Base-by-base conservation (phyloP, 1,140 invertebrate genomes). In the Penaeus japonicus region DNA sequence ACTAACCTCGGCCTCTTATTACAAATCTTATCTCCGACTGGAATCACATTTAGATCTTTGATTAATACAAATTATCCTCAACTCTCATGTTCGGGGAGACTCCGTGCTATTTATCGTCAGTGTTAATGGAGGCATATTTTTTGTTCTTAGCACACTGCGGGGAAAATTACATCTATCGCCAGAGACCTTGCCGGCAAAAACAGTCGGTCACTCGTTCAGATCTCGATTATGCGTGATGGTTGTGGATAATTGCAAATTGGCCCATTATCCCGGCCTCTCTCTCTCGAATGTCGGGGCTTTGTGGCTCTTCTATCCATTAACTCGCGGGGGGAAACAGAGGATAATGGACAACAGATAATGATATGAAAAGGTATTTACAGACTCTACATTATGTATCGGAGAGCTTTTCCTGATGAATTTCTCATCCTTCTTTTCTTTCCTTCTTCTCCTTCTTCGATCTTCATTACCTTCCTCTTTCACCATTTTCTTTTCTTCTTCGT, bases 221-320 rank as follows among this genome's bases (percentile, higher is more conserved):
- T 73, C 65, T 32, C 27, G 32, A 73, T 73, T 73, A 73, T 73
- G 27, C 65, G 65, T 73, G 65, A 73, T 73, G 65, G 65, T 73
- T 73, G 65, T 73, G 65, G 65, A 32, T 73, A 73, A 73, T 73
- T 73, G 65, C 65, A 73, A 73, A 73, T 73, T 73, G 65, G 65
- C 15, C 65, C 65, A 73, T 73, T 73, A 73, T 73, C 65, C 27
- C 65, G 32, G 65, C 27, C 24, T 73, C 65, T 73, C 65, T 73
- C 24, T 73, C 65, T 73, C 65, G 65, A 73, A 27, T 73, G 65
- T 73, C 65, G 27, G 65, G 24, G 24, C 65, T 18, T 24, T 32
- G 65, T 30, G 65, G 65, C 65, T 30, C 32, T 32, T 27, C 65
- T 73, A 73, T 73, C 65, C 65, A 73, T 73, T 73, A 73, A 73